A percentile compares a stretch with the other conserved stretches of the same genome.
Conservation (phyloP, 2,888 invertebrate species). For the Thyatira batis region DNA sequence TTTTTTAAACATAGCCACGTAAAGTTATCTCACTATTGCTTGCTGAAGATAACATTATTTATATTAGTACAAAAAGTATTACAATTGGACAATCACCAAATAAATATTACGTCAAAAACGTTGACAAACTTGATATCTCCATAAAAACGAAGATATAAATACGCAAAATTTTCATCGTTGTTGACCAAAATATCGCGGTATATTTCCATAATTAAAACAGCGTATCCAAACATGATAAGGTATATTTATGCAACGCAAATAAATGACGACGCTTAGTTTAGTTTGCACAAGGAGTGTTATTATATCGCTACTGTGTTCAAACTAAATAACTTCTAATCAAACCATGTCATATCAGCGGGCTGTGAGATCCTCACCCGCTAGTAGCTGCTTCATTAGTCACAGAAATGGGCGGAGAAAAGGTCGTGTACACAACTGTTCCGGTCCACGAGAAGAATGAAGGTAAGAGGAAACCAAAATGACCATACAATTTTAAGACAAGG, state of each 20-base stretch:
- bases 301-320: background rate
- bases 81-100: too few species aligned
- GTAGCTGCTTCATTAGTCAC: constrained; percentile 14
- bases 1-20: too few species aligned
- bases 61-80: too few species aligned
- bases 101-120: too few species aligned
- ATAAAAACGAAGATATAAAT: too few species aligned
- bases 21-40: too few species aligned
- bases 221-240: background rate
- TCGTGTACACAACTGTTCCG: constrained; percentile 40
- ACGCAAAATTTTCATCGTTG: background rate
- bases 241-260: background rate
- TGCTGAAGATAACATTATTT: too few species aligned
- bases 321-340: background rate
- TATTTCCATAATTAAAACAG: background rate
- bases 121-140: too few species aligned
- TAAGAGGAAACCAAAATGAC: constrained; percentile 17
- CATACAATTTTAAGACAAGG: background rate
- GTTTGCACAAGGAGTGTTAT: background rate
- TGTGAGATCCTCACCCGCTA: background rate
- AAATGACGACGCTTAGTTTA: background rate
- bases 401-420: constrained; percentile 44
- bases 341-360: background rate
- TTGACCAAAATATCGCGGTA: background rate
- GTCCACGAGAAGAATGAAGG: constrained; percentile 36